Evolutionary conservation across 1,140 invertebrate genomes (phyloP), one percentile per base, ranked within the genome.

Genomic region (Lepidurus couesii): DNA sequence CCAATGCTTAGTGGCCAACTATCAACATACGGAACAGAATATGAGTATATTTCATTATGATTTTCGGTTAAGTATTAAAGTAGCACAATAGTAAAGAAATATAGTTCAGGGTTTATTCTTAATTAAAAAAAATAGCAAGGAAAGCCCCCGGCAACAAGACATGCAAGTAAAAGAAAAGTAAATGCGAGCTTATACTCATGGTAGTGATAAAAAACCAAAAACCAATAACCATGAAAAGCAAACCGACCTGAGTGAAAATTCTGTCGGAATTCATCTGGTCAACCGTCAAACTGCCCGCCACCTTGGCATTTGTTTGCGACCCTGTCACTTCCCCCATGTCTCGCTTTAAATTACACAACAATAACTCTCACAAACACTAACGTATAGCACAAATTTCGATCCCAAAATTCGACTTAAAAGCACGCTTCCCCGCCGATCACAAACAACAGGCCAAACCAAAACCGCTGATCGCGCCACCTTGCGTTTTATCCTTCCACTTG

Each of bases 1-100:
- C 95, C 95, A 97, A 84, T 95, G 95, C 84, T 94, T 90, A 81
- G 91, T 91, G 7, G 94, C 93, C 79, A 95, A 86, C 93, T 95
- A 83, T 81, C 86, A 86, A 84, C 80, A 74, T 76, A 81, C 76
- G 81, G 45, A 53, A 74, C n/a, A 21, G 13, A 73, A 80, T 24
- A 80, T 21, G 65, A 34, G 34, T 34, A 4, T 34, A 4, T 34
- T 34, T 34, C 34, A 34, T 34, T 1, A 4, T 34, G 34, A 34
- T 34, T 34, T 34, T 34, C 0, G 34, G 34, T 34, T 34, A 4
- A 34, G 4, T 34, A 34, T 34, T 34, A 3, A 3, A 34, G 34
- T 34, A 34, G 34, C 34, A 34, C 34, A 34, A 4, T 34, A 34
- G 34, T 34, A 4, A 34, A 3, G 34, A 34, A 34, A 34, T 34